These are phyloP conservation scores for Zingel zingel DNA, from an alignment of 2,113 vertebrate species.

Conservation along the genomic window DNA sequence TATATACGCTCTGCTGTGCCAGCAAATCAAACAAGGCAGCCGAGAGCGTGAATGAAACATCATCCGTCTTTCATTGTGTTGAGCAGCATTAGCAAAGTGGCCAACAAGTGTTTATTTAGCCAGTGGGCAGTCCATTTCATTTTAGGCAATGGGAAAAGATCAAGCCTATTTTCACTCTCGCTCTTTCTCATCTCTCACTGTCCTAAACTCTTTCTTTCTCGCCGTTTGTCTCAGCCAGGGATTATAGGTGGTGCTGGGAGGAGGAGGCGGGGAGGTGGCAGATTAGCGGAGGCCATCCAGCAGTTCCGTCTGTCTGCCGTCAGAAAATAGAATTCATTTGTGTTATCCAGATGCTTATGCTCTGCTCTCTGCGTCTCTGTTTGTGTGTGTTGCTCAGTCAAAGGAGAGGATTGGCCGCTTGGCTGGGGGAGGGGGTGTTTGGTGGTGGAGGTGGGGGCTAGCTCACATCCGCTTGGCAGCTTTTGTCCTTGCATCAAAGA, in stretches of 20 bases:
- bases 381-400: slow-evolving; percentile 63
- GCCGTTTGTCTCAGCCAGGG: slow-evolving; percentile 58
- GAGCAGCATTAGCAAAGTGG: slow-evolving; percentile 68
- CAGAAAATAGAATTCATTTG: slow-evolving; percentile 80
- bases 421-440: slow-evolving; percentile 16
- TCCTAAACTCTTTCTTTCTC: slow-evolving; percentile 54
- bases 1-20: slow-evolving; percentile 39
- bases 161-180: slow-evolving; percentile 59
- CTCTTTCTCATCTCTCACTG: slow-evolving; percentile 10
- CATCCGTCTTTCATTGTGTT: slow-evolving; percentile 66
- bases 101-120: slow-evolving; percentile 74
- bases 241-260: slow-evolving; percentile 70
- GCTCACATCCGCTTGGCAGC: slow-evolving; percentile 69
- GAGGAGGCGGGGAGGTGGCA: slow-evolving; percentile 66
- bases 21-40: slow-evolving; percentile 70
- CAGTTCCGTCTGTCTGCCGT: slow-evolving; percentile 76
- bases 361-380: slow-evolving; percentile 52
- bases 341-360: slow-evolving; percentile 80
- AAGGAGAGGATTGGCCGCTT: slow-evolving; percentile 61
- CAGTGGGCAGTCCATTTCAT: slow-evolving; percentile 52
- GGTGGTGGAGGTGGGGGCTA: slow-evolving; percentile 36
- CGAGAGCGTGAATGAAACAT: slow-evolving; percentile 59
- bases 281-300: slow-evolving; percentile 76
- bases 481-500: slow-evolving; percentile 74
- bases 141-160: slow-evolving; percentile 58